Base-by-base conservation (phyloP, 2,888 invertebrate species). In the Netelia virgata region DNA sequence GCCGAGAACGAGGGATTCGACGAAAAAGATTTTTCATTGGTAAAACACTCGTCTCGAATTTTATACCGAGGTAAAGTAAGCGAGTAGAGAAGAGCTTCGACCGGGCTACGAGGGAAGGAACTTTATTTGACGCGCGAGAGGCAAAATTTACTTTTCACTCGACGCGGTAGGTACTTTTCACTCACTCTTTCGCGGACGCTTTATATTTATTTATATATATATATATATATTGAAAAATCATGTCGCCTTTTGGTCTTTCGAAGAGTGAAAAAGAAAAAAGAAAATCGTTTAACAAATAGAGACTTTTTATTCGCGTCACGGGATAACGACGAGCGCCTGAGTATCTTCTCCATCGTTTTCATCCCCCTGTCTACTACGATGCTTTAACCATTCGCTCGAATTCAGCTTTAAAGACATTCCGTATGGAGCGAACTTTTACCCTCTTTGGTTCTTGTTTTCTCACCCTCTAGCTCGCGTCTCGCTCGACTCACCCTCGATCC, bases 131-230 rank as follows among this genome's bases (percentile, higher is more conserved):
- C 64, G 63, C 57, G 20, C 75, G 70, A 69, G 55, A 36, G 53
- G 64, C 57, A 36, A 28, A 82, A 82, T 82, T 82, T 75, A 76
- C 75, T 76, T 70, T 82, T 63, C 63, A 82, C 81, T 75, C 70
- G 47, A 70, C 68, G 47, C n/a, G 61, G 55, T 16, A 75, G 61
- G 55, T 16, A 75, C 41, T 70, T 76, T 82, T 64, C 64, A 16
- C 64, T 53, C 6, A 18, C 18, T 66, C 16, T 59, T 18, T 18
- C 36, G 3, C 18, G 14, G 66, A 53, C 66, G 20, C 20, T 77
- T 14, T 36, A 23, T n/a, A 10, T 9, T n/a, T 23, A 20, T 20
- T 36, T 57, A 16, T 57, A 57, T 43, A 61, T 61, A 36, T 28
- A 41, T 64, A 16, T 41, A 36, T 47, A 47, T 47, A 47, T 63